Conservation (phyloP, 2,113 vertebrate species). For the Labeo catla region DNA sequence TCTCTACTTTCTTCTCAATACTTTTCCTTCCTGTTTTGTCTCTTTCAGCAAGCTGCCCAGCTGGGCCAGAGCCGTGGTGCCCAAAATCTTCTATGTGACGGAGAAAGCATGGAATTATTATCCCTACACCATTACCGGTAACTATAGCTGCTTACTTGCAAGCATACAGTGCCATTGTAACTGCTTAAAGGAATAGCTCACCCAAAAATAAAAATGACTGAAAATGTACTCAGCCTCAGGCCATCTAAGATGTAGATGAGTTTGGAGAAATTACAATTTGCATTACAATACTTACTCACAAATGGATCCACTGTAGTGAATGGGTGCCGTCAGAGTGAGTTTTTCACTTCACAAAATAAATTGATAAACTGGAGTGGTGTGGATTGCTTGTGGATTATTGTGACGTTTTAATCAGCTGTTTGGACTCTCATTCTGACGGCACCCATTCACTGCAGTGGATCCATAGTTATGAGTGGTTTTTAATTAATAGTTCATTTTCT, state of each 20-base stretch:
- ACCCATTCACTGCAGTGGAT: no score
- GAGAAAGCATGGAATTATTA: constrained; percentile 99
- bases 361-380: no score
- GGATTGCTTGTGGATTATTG: no score
- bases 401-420: no score
- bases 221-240: neutral
- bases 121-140: constrained; percentile 97
- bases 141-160: constrained; percentile 46
- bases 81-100: constrained; percentile 98
- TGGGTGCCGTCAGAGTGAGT: neutral
- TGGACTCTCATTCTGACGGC: no score
- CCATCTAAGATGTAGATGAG: neutral
- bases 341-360: no score
- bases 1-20: constrained; percentile 1
- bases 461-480: neutral
- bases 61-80: constrained; percentile 97
- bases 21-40: neutral
- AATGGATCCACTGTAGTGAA: neutral
- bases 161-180: neutral
- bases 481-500: neutral
- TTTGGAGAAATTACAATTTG: no score
- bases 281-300: neutral
- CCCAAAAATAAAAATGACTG: neutral
- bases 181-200: neutral
- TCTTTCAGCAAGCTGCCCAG: constrained; percentile 90